Base-by-base conservation (phyloP, 1,140 invertebrate genomes). In the Brachionus plicatilis region DNA sequence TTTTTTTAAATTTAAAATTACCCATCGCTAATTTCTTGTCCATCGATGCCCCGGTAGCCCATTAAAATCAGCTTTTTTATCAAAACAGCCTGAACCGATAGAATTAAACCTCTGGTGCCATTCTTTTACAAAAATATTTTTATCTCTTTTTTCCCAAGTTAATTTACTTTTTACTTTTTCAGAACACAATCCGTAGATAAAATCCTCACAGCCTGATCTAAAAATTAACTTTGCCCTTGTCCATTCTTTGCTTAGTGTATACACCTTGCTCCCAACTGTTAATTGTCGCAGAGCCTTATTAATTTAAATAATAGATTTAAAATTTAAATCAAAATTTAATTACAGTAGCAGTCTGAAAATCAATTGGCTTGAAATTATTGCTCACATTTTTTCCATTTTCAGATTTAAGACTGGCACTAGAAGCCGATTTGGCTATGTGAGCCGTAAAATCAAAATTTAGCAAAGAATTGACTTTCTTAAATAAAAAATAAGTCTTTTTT, bases 61-160 rank as follows among this genome's bases (percentile, higher is more conserved):
- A 20, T 17, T 11, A 82, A 14, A 20, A 94, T 88, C 66, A 93
- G 89, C 87, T 92, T 91, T 86, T 93, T 93, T 17, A 92, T 83
- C 87, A 94, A 91, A 76, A 92, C 90, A 3, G 93, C 93, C 86
- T 93, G 93, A 0, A 94, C 89, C 8, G 91, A 92, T 0, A 93
- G 91, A 8, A 93, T 88, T 14, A 94, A 87, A 0, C 92, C 92
- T 83, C 87, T 86, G 1, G 92, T 92, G 0, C 92, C 92, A 85
- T 93, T 93, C 79, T 88, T 85, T 56, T 85, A 84, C 60, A 83
- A 17, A 33, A 43, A 45, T 27, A 27, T 4, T 76, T 29, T 37
- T 0, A 37, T 37, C 33, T 37, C 33, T 7, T 37, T 7, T 37
- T 37, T 37, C 2, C 5, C 33, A 7, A 7, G 33, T 37, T 37